phyloP scores from a whole-genome alignment of 1,140 invertebrate genomes.

The Leptonema lineaticorne region DNA sequence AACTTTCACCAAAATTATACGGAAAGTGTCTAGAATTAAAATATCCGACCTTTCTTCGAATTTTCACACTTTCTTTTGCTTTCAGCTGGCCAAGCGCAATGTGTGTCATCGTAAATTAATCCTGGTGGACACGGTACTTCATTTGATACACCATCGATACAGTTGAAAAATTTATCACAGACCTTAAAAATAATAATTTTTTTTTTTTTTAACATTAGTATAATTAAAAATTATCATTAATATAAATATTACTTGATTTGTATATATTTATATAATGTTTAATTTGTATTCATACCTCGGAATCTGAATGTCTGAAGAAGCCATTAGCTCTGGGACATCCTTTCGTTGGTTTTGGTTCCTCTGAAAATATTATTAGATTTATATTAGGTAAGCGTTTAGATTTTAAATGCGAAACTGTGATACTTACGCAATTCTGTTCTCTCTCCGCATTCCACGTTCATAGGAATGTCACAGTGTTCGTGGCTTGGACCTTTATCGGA shows the following conservation, averaged over 20 bases:
- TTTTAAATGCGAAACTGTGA: neutral
- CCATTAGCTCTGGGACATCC: conserved; percentile 80
- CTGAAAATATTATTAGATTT: conserved; percentile 56
- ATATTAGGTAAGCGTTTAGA: too few relatives aligned
- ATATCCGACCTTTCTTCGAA: conserved; percentile 60
- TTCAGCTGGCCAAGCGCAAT: conserved; percentile 72
- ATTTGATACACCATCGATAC: conserved; percentile 72
- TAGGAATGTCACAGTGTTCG: conserved; percentile 76
- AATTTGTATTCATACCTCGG: conserved; percentile 47
- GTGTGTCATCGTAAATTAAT: conserved; percentile 76
- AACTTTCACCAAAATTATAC: too few relatives aligned
- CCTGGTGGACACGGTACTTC: conserved; percentile 76
- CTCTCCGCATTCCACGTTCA: conserved; percentile 77
- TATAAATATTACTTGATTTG: too few relatives aligned
- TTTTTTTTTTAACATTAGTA: neutral
- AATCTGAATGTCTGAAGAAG: conserved; percentile 76
- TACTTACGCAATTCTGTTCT: conserved; percentile 75
- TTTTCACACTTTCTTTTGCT: conserved; percentile 64
- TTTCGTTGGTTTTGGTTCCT: conserved; percentile 68
- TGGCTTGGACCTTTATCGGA: conserved; percentile 72
- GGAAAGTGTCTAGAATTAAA: too few relatives aligned
- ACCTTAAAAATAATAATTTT: conserved; percentile 50
- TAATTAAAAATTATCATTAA: too few relatives aligned
- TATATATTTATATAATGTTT: neutral
- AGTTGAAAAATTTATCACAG: conserved; percentile 83